Percentiles rank a stretch among this genome's conserved stretches.
These are phyloP conservation scores for Ancistrus triradiatus DNA, from an alignment of 2,113 vertebrate genomes.

Conservation along the genomic window DNA sequence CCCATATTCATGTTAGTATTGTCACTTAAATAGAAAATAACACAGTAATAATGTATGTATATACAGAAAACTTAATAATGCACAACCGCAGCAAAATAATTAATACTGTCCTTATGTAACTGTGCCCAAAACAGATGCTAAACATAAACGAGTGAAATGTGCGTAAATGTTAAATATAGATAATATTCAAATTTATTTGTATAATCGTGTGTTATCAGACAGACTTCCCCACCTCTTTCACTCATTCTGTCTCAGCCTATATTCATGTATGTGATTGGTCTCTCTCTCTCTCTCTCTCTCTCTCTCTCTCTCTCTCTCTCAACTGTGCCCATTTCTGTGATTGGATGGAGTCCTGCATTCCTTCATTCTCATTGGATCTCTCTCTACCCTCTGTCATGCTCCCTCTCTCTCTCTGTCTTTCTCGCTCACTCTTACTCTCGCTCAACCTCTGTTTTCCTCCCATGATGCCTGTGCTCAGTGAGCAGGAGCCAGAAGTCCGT, in stretches of 20 bases:
- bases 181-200: constrained; percentile 42
- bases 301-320: constrained; percentile 45
- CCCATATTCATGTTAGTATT: no score
- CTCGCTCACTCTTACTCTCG: constrained; percentile 30
- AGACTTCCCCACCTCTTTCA: constrained; percentile 38
- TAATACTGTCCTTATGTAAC: no score
- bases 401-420: constrained; percentile 17
- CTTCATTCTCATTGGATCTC: constrained; percentile 37
- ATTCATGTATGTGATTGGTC: constrained; percentile 25
- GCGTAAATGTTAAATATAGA: constrained; percentile 45
- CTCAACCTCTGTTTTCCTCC: constrained; percentile 26
- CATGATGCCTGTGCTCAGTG: constrained; percentile 57
- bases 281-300: constrained; percentile 55
- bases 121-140: no score
- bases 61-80: no score
- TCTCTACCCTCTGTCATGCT: constrained; percentile 27
- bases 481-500: constrained; percentile 56
- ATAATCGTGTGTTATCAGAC: constrained; percentile 51
- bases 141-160: not conserved
- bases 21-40: no score
- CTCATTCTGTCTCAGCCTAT: constrained; percentile 39
- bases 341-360: constrained; percentile 28
- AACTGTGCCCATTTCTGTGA: constrained; percentile 23
- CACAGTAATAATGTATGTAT: no score
- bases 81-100: no score